Base-by-base conservation (phyloP, 2,797 vertebrate species). In the Pangasius mekongensis region DNA sequence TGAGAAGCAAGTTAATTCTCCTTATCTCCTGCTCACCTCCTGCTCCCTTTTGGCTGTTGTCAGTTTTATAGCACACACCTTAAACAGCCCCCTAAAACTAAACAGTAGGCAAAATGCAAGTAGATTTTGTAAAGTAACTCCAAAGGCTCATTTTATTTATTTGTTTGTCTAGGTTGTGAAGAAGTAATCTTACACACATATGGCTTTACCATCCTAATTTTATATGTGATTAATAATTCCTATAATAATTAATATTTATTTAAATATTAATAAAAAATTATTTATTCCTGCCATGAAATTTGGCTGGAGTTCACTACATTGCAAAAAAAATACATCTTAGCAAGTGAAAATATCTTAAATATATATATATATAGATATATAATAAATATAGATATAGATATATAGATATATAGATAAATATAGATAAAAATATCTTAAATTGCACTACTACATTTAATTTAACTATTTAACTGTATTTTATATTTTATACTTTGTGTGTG, bases 11-110 rank as follows among this genome's bases (percentile, higher is more conserved):
- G 62, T 86, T 88, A 64, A 89, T 86, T 89, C 85, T 90, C 66
- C 74, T 90, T 87, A 88, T 91, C 84, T 90, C 47, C 18, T 10
- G 1, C 83, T 83, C 60, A 62, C 47, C 73, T 81, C 62, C 76
- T 90, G 64, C 87, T 88, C 81, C 81, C 18, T 85, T 90, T 90
- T 87, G 54, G 69, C 56, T 77, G 33, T 52, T 89, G 88, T 87
- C 76, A 88, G 76, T 76, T 5, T 66, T 90, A 76, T 66, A 88
- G 62, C 82, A 39, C 52, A 73, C 73, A 87, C 78, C 87, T 88
- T 27, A 85, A 87, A 89, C 83, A 73, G 64, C 47, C 54, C 36
- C 27, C 71, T 60, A 1, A 80, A 84, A 52, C 87, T 89, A 85
- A 84, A 85, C 86, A 82, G 52, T 39, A 56, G 39, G 22, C 66